These are phyloP conservation scores for Cochlearius cochlearius DNA, from an alignment of 2,113 vertebrate genomes.

Conservation along the genomic window DNA sequence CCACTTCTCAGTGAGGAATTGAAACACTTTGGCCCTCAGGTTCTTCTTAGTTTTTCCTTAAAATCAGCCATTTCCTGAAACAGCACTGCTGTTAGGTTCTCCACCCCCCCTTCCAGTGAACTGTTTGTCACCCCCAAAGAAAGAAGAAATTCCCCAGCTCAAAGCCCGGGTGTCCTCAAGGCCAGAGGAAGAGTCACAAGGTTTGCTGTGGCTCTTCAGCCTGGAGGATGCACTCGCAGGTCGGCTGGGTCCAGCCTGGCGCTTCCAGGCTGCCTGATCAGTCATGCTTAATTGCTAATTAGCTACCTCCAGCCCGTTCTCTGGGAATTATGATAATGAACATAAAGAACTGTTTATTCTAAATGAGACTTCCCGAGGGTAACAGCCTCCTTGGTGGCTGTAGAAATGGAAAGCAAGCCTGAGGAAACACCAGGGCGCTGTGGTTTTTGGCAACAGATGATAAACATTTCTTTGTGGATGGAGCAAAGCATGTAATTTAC, in stretches of 20 bases:
- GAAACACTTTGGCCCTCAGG: neutral
- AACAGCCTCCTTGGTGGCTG: constrained; percentile 50
- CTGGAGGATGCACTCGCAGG: neutral
- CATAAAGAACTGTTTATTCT: constrained; percentile 59
- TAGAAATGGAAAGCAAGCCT: constrained; percentile 54
- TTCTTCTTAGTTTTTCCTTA: neutral
- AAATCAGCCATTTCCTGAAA: neutral
- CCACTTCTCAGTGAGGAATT: neutral
- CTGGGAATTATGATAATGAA: constrained; percentile 8
- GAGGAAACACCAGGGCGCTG: constrained; percentile 50
- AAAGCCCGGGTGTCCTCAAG: neutral
- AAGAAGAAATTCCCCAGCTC: neutral
- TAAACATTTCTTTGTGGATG: constrained; percentile 62
- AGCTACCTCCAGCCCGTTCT: constrained; percentile 14
- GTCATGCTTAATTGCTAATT: constrained; percentile 27
- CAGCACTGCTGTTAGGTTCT: neutral
- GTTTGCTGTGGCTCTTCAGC: neutral
- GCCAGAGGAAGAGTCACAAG: neutral
- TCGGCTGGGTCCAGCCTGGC: neutral
- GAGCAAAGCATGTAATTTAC: constrained; percentile 59
- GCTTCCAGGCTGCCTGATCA: neutral
- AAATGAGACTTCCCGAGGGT: constrained; percentile 41
- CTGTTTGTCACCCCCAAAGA: neutral
- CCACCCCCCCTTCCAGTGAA: neutral
- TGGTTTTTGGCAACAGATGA: constrained; percentile 66